These are phyloP conservation scores for Chaetorhynchus papuensis DNA, from an alignment of 2,113 vertebrate genomes.

Conservation along the genomic window DNA sequence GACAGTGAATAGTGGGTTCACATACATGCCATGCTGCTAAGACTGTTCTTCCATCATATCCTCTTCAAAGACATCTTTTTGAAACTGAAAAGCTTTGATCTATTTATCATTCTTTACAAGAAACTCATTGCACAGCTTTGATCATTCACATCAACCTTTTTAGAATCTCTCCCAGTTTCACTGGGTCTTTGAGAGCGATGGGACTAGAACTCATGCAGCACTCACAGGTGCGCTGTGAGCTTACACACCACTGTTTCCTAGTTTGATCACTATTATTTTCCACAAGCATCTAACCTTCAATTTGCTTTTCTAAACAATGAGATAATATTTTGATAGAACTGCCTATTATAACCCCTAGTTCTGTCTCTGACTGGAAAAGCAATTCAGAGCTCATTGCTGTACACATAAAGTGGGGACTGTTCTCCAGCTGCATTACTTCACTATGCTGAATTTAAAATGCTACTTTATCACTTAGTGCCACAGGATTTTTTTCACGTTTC, in stretches of 20 bases:
- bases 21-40: neutral
- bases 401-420: neutral
- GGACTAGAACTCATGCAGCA: neutral
- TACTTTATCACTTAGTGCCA: neutral
- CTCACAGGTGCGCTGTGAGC: fast-evolving
- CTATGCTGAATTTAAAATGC: neutral
- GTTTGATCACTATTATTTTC: neutral
- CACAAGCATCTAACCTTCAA: neutral
- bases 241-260: neutral
- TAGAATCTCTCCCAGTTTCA: neutral
- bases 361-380: neutral
- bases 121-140: neutral
- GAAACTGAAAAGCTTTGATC: neutral
- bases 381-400: neutral
- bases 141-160: neutral
- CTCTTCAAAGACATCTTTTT: neutral
- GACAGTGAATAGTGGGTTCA: neutral
- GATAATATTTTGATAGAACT: neutral
- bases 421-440: neutral
- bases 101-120: neutral
- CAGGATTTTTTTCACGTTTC: neutral
- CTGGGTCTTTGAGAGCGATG: fast-evolving
- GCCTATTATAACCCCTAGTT: neutral
- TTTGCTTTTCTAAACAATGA: neutral
- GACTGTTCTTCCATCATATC: neutral